These are phyloP conservation scores for Temnothorax rugatulus DNA, from an alignment of 2,888 invertebrate genomes.

Conservation along the genomic window DNA sequence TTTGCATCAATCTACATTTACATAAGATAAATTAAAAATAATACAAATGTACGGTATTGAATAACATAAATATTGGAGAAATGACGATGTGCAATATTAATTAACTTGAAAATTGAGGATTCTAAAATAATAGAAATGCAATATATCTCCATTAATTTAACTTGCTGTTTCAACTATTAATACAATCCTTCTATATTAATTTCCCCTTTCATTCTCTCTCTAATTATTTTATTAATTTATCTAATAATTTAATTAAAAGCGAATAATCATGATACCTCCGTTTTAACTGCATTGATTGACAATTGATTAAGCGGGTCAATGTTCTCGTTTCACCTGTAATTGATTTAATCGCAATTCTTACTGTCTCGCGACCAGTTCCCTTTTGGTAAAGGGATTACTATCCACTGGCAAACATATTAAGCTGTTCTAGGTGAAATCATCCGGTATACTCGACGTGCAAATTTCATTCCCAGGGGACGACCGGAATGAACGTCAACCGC, in stretches of 20 bases:
- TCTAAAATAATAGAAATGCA: slow-evolving; percentile 10
- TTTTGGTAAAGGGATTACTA: slow-evolving; percentile 26
- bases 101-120: slow-evolving; percentile 8
- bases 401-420: slow-evolving; percentile 32
- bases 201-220: not conserved
- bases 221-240: slow-evolving; percentile 23
- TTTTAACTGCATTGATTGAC: not conserved
- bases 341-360: slow-evolving; percentile 27
- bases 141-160: slow-evolving; percentile 5
- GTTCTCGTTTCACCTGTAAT: not conserved
- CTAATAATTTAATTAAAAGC: not conserved
- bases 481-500: slow-evolving; percentile 71
- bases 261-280: not conserved
- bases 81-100: slow-evolving; percentile 15
- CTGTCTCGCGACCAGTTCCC: not conserved
- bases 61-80: not conserved
- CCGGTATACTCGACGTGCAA: slow-evolving; percentile 39
- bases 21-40: not conserved
- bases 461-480: slow-evolving; percentile 60
- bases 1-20: not conserved
- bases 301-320: not conserved
- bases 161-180: slow-evolving; percentile 8
- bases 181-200: not conserved
- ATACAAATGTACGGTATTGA: not conserved
- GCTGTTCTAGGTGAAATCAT: slow-evolving; percentile 47